Evolutionary conservation across 2,888 invertebrate species (phyloP), one percentile per base, ranked within the genome.

Genomic region (Dexiosoma caninum): DNA sequence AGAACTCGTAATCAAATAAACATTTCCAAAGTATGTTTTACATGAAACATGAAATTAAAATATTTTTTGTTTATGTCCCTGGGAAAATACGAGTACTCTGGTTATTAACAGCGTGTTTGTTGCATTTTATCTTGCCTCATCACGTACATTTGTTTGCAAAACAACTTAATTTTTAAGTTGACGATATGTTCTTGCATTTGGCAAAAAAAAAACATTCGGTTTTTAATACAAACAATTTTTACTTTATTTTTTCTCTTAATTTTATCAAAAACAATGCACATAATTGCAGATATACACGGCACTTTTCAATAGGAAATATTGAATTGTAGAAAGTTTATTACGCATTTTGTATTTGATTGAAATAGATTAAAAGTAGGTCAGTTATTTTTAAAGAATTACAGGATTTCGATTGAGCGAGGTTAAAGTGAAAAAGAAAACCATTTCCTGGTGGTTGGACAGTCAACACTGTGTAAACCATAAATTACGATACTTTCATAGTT

Each of bases 121-220:
- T 57, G 2, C 35, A 23, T 42, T 64, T 71, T 27, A 57, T 71
- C 57, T 44, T 71, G 51, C 72, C 49, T 64, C 77, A 69, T 67
- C 81, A 81, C 81, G 77, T 77, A 72, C 62, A 62, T 53, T 72
- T 81, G 77, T 81, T 72, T 81, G 51, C 62, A 67, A 77, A 81
- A 81, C 67, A 62, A 77, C 81, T 81, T 72, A 46, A 77, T 81
- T 81, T 77, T 79, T 35, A 75, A 79, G 70, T 79, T 79, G 69
- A 75, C 75, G 79, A 64, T 79, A 70, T 75, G 64, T 46, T 62
- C 40, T 77, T 37, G 10, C 42, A 55, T 77, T 77, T 62, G 40
- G 40, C 35, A 69, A 53, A n/a, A n/a, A n/a, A n/a, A n/a, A n/a
- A 32, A 53, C 70, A 66, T 57, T 10, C 12, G 14, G 9, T 46